Conservation (phyloP, 2,797 vertebrate genomes). For the Taenioides sp. region DNA sequence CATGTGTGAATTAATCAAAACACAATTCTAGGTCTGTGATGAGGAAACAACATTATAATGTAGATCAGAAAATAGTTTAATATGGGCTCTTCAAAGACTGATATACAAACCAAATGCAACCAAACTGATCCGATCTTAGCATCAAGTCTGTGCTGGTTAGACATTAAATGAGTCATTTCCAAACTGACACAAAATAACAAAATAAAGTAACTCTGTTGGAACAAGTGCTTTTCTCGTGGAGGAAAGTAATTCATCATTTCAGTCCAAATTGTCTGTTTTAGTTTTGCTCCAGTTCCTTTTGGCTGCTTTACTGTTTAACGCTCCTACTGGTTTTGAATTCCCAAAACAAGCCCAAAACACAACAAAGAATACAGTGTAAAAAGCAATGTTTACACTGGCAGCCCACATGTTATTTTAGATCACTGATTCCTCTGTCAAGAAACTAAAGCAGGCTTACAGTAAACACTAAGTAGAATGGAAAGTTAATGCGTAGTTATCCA, state of each 20-base stretch:
- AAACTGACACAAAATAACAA: background rate
- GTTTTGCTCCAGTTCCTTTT: background rate
- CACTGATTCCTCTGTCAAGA: background rate
- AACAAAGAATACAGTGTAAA: slow-evolving; percentile 20
- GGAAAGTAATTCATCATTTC: background rate
- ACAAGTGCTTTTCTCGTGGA: background rate
- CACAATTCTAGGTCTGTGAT: no score
- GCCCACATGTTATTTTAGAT: slow-evolving; percentile 23
- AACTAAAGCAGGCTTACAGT: background rate
- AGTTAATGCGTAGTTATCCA: background rate
- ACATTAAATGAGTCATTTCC: background rate
- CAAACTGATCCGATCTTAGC: background rate
- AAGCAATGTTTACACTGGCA: slow-evolving; percentile 25
- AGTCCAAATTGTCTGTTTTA: slow-evolving; percentile 8
- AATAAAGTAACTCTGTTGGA: background rate
- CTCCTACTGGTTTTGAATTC: background rate
- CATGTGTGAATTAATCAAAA: no score
- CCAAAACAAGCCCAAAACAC: background rate
- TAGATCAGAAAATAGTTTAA: no score
- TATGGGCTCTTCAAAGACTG: no score
- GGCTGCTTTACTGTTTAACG: background rate
- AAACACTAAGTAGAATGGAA: background rate
- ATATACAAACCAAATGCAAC: background rate
- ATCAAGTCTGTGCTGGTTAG: slow-evolving; percentile 17
- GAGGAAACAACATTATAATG: no score